phyloP scores from a whole-genome alignment of 30 jellyfish, hydroid and myxozoan species.

The Catostylus mosaicus region DNA sequence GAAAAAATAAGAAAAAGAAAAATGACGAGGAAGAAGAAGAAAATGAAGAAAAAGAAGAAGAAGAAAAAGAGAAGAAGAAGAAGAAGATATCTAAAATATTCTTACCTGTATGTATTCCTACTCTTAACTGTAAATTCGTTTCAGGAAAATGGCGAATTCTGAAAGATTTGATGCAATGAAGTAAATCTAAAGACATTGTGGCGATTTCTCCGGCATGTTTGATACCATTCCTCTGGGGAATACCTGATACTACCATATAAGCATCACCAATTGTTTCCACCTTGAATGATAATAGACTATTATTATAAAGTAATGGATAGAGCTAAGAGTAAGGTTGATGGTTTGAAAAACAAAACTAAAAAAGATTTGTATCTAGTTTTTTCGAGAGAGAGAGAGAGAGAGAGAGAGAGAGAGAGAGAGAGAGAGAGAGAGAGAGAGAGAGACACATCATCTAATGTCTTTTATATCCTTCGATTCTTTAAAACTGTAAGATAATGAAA shows the following conservation, averaged over 20 bases:
- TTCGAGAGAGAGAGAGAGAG: no score
- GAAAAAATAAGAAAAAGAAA: no score
- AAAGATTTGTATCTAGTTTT: no score
- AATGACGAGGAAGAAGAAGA: no score
- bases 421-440: no score
- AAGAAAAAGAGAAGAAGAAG: background rate
- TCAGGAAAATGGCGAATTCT: constrained; percentile 88
- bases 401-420: no score
- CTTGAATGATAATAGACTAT: constrained; percentile 24
- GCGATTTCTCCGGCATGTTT: constrained; percentile 98
- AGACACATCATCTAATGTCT: no score
- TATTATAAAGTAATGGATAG: no score
- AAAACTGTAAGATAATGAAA: no score
- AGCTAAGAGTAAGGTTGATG: no score
- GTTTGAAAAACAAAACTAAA: no score
- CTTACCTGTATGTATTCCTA: constrained; percentile 95
- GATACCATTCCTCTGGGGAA: constrained; percentile 86
- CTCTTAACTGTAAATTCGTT: constrained; percentile 69
- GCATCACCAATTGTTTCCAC: constrained; percentile 99
- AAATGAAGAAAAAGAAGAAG: background rate
- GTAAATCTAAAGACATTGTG: constrained; percentile 93
- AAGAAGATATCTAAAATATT: background rate
- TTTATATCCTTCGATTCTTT: no score
- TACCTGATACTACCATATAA: constrained; percentile 97
- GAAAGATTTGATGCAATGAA: constrained; percentile 81